phyloP scores from a whole-genome alignment of 2,797 vertebrate genomes.

The Novumbra hubbsi region DNA sequence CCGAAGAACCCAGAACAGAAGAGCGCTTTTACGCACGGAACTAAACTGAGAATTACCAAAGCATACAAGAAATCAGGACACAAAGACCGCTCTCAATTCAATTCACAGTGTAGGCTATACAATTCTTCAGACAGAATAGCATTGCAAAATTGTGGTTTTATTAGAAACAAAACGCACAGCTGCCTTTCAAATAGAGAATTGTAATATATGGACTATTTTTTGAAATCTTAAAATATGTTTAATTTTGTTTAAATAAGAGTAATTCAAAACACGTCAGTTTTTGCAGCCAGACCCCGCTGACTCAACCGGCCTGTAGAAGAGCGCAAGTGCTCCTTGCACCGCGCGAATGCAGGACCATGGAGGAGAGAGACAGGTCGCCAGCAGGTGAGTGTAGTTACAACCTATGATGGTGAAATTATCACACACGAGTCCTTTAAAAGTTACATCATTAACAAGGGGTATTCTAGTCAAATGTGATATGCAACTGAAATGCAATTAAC shows the following conservation, averaged over 20 bases:
- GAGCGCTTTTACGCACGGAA: slow-evolving; percentile 30
- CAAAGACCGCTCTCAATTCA: slow-evolving; percentile 22
- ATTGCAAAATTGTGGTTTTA: neutral
- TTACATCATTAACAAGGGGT: neutral
- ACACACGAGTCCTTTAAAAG: neutral
- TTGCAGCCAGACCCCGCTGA: slow-evolving; percentile 20
- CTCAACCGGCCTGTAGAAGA: slow-evolving; percentile 35
- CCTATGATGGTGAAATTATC: neutral
- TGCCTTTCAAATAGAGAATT: neutral
- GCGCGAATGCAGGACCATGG: slow-evolving; percentile 78
- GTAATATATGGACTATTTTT: neutral
- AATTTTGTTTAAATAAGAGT: neutral
- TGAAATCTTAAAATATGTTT: neutral
- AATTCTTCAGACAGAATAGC: slow-evolving; percentile 13
- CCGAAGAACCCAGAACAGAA: slow-evolving; percentile 41
- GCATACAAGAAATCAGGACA: slow-evolving; percentile 10
- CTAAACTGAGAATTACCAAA: slow-evolving; percentile 21
- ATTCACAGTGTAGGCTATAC: neutral
- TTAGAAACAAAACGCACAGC: neutral
- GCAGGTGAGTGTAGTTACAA: slow-evolving; percentile 62
- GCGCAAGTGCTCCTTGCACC: slow-evolving; percentile 56
- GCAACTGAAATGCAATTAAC: neutral
- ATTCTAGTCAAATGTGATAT: neutral
- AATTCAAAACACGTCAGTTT: slow-evolving; percentile 3
- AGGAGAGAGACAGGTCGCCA: slow-evolving; percentile 76